Base-by-base conservation (phyloP, 2,113 vertebrate species). In the Tachuris rubrigastra region DNA sequence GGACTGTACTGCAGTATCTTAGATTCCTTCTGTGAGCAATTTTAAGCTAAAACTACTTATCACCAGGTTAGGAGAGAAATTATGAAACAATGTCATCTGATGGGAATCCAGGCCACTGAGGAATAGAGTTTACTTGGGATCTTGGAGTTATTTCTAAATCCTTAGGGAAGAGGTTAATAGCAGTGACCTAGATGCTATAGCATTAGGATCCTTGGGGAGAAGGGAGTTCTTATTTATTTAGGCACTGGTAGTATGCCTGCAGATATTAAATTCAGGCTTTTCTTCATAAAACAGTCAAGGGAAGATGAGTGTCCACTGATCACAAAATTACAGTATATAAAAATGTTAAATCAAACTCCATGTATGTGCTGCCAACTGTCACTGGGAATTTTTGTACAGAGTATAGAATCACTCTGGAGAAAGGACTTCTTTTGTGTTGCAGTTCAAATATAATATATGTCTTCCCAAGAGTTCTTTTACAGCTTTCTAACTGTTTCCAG, bases 241-340 rank as follows among this genome's bases (percentile, higher is more conserved):
- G 75, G 55, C 27, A 59, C 24, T 67, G n/a, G 50, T 63, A 87
- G 42, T 89, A 49, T 87, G 56, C 55, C 78, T 92, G 55, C 49
- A 87, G 82, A 60, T 88, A 87, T 16, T 89, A 89, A 85, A 94
- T 92, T 88, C 63, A 81, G 62, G 55, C 62, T 84, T 27, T 93
- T 95, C 55, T 63, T 95, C 50, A 37, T 95, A 60, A 93, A 89
- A 55, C 8, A 74, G 20, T 55, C 39, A 63, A 92, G 33, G 7
- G 23, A 92, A 90, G 44, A 52, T 87, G 50, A n/a, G 31, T 79
- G 62, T 80, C 86, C 37, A 66, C 8, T 78, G 68, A 60, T 93
- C 39, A 86, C 90, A 96, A 88, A 71, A 67, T 63, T 77, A 30
- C 19, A 30, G 50, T 56, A 17, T 68, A 44, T 96, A 83, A 93